Base-by-base conservation (phyloP, 2,113 vertebrate species). In the Vicugna pacos region DNA sequence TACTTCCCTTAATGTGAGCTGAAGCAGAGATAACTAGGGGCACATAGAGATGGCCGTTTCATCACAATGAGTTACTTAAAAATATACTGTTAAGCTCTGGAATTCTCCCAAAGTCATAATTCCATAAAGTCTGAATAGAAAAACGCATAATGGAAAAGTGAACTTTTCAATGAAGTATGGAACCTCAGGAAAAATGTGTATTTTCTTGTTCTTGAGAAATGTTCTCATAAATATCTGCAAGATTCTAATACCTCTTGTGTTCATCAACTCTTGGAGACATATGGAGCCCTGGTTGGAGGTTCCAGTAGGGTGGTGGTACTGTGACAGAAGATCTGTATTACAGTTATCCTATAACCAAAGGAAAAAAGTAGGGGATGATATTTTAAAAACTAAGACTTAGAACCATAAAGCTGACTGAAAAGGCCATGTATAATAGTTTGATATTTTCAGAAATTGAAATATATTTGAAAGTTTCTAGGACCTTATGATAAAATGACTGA, bases 371-470 rank as follows among this genome's bases (percentile, higher is more conserved):
- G 4, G 17, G 3, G 4, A 70, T 38, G 54, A 6, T 12, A 48
- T 72, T 82, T 89, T 4, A 76, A 67, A 75, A 80, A 46, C 35
- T 81, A 73, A 75, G 9, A 9, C 79, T 94, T 89, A 76, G 30
- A 58, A 38, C 9, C 82, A 88, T 48, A 75, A 91, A 65, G 12
- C 0, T 93, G 28, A 35, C 32, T 86, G 9, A 73, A 83, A 67
- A 91, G 19, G 8, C 22, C 8, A 14, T 42, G 73, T 56, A 46
- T 77, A 82, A 17, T 30, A 30, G 72, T 35, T 72, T 90, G 35
- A 46, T 93, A 8, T 7, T 82, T 93, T 96, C 65, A 72, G 46
- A 91, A 92, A 69, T 73, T 64, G 20, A 90, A 93, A 35, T 58
- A 20, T 94, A 48, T 75, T 92, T 94, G 56, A 76, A 79, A 82